Base-by-base conservation (phyloP, 1,140 invertebrate genomes). In the Papilio polytes region DNA sequence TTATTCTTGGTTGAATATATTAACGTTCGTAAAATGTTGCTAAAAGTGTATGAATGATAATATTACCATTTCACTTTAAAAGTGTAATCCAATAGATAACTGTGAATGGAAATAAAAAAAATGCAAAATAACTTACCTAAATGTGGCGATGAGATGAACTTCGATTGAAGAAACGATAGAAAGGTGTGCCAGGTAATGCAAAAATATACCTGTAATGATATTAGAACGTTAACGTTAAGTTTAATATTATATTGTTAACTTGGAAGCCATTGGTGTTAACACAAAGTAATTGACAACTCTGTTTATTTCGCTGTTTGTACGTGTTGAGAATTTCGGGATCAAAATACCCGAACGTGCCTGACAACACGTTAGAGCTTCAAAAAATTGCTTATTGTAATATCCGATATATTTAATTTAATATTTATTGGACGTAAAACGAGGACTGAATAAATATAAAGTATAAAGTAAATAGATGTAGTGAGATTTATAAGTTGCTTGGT, bases 261-360 rank as follows among this genome's bases (percentile, higher is more conserved):
- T 70, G 22, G 1, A 31, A 70, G 63, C 26, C 63, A 15, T 70
- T 70, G 15, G 63, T 70, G 26, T 63, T 26, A 63, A 63, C 26
- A 70, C 26, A 76, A 26, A 76, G n/a, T 76, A 76, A 76, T 76
- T 76, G 74, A 22, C 22, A 46, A 51, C 22, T 22, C 73, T 44
- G n/a, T 51, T 74, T 41, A 46, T 76, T 76, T 76, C 46, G 46
- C 8, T 44, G 44, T 46, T 48, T 10, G 73, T 51, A 76, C 74
- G 46, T 76, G 74, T 48, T 51, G 46, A 26, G 46, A 76, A 76
- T 51, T 2, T 70, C 10, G 26, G 12, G 63, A 26, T 76, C 46
- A 15, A 51, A 53, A 46, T 51, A 26, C 9, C 13, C 22, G 74
- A 46, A 74, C 20, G 74, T 51, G 46, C n/a, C 22, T 48, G 44